Conservation (phyloP, 92 coral and sea anemone genomes). For the Epizoanthus stellaris region DNA sequence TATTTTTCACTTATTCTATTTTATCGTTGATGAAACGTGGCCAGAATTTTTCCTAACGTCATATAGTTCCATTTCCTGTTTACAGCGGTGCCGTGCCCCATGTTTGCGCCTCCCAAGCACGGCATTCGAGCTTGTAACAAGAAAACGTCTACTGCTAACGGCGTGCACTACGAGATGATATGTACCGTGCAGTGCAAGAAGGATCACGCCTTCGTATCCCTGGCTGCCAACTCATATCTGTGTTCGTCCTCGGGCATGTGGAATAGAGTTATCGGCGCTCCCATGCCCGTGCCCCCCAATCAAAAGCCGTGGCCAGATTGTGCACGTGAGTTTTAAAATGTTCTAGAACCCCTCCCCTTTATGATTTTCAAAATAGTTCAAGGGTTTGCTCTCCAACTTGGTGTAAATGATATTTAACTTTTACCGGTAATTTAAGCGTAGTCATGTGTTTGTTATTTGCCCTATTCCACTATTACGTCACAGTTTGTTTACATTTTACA, state of each 20-base stretch:
- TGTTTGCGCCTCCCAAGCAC: conserved; percentile 79
- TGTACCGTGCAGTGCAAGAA: conserved; percentile 87
- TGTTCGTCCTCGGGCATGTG: conserved; percentile 86
- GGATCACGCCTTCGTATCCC: conserved; percentile 78
- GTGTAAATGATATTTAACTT: too few species aligned
- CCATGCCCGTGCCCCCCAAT: conserved; percentile 48
- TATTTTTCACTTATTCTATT: too few species aligned
- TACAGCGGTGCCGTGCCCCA: conserved; percentile 82
- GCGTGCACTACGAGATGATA: conserved; percentile 75
- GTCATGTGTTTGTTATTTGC: too few species aligned
- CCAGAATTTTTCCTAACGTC: too few species aligned
- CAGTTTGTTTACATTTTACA: too few species aligned
- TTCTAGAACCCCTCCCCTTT: too few species aligned
- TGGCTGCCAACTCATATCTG: conserved; percentile 65
- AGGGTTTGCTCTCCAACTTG: too few species aligned
- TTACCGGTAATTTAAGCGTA: too few species aligned
- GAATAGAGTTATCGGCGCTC: conserved; percentile 59
- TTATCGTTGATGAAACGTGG: too few species aligned
- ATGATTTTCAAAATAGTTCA: too few species aligned
- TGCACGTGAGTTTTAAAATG: conserved; percentile 69
- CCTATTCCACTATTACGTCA: too few species aligned
- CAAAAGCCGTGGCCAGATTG: conserved; percentile 97
- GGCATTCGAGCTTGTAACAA: conserved; percentile 88
- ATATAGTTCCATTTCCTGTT: background rate
- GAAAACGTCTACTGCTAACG: conserved; percentile 62